A percentile compares a stretch with the other conserved stretches of the same genome.
phyloP scores from a whole-genome alignment of 1,140 invertebrate genomes.

The Sitophilus oryzae region DNA sequence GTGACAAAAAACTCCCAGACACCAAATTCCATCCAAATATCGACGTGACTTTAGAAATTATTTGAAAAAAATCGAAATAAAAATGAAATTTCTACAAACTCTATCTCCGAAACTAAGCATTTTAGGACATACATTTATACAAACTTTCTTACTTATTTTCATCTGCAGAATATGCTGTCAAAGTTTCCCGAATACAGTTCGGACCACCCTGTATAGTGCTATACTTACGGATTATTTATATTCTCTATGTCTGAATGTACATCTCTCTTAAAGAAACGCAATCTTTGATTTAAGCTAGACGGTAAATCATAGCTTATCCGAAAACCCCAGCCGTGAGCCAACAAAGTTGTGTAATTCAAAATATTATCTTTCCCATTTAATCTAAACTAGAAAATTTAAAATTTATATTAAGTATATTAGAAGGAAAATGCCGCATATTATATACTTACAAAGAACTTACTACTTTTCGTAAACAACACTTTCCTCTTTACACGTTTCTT shows the following conservation, averaged over 20 bases:
- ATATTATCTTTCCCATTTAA: slow-evolving; percentile 36
- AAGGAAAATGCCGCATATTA: neutral
- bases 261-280: slow-evolving; percentile 35
- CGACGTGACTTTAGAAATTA: too few relatives aligned
- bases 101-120: too few relatives aligned
- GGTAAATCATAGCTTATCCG: slow-evolving; percentile 36
- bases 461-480: slow-evolving; percentile 36
- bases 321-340: slow-evolving; percentile 35
- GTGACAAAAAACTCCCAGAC: too few relatives aligned
- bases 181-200: too few relatives aligned
- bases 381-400: slow-evolving; percentile 26
- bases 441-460: slow-evolving; percentile 38
- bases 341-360: slow-evolving; percentile 27
- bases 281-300: slow-evolving; percentile 23
- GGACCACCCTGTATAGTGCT: too few relatives aligned
- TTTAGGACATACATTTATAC: too few relatives aligned
- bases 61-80: too few relatives aligned
- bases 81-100: too few relatives aligned
- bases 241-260: slow-evolving; percentile 29
- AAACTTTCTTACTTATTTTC: too few relatives aligned
- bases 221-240: slow-evolving; percentile 31
- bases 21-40: too few relatives aligned
- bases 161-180: neutral
- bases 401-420: neutral
- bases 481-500: slow-evolving; percentile 31